phyloP scores from a whole-genome alignment of 2,888 invertebrate genomes.

The Celastrina argiolus region DNA sequence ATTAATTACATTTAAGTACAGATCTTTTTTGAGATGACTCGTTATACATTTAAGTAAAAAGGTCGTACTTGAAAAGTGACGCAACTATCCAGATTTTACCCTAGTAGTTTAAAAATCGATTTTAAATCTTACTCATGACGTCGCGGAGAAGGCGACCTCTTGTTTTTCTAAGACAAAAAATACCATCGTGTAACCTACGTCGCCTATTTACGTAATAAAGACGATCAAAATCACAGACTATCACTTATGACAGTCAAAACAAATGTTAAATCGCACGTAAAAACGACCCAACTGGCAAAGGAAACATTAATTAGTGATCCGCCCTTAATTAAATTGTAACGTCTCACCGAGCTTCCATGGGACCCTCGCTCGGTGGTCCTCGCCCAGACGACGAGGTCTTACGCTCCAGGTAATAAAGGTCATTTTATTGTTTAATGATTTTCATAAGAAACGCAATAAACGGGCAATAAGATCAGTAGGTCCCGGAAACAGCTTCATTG shows the following conservation, averaged over 20 bases:
- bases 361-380: conserved; percentile 57
- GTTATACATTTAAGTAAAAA: too few species aligned
- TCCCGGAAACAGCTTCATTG: conserved; percentile 3
- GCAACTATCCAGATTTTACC: too few species aligned
- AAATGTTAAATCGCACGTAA: conserved; percentile 48
- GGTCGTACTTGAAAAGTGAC: too few species aligned
- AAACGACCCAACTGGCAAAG: conserved; percentile 39
- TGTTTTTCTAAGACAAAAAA: conserved; percentile 1
- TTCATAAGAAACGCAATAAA: conserved; percentile 31
- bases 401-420: conserved; percentile 48
- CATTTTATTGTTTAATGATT: conserved; percentile 19
- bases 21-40: too few species aligned
- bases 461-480: conserved; percentile 44
- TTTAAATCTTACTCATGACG: too few species aligned
- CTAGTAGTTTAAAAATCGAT: too few species aligned
- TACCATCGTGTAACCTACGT: conserved; percentile 3
- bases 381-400: conserved; percentile 45
- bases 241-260: conserved; percentile 36
- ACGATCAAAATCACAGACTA: background rate
- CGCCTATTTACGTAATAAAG: conserved; percentile 16
- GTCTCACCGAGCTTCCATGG: conserved; percentile 65
- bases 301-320: conserved; percentile 56
- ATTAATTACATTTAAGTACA: too few species aligned
- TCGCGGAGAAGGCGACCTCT: background rate
- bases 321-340: conserved; percentile 72